Conservation (phyloP, 2,113 vertebrate species). For the Solenodon paradoxus region DNA sequence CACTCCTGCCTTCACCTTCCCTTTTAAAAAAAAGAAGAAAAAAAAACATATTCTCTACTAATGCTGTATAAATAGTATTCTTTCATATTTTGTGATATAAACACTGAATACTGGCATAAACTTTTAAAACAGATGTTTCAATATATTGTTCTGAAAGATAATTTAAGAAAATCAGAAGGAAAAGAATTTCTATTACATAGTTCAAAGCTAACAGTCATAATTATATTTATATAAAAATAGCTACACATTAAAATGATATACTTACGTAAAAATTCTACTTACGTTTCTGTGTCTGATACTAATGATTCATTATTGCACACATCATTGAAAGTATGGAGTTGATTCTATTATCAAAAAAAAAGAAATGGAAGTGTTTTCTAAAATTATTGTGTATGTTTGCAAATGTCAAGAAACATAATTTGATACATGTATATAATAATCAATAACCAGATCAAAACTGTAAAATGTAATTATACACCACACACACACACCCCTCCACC, state of each 20-base stretch:
- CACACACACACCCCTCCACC: neutral
- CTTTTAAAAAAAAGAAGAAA: no score
- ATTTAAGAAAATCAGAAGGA: neutral
- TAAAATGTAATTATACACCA: conserved; percentile 23
- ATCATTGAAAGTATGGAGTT: conserved; percentile 99
- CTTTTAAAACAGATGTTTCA: neutral
- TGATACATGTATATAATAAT: neutral
- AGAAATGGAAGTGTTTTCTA: conserved; percentile 66
- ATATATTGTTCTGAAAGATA: no score
- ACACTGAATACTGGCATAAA: neutral
- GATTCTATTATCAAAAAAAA: conserved; percentile 89
- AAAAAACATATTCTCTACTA: neutral
- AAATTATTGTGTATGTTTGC: neutral
- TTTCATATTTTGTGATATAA: conserved; percentile 7
- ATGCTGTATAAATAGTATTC: neutral
- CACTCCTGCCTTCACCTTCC: no score
- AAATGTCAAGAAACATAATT: conserved; percentile 9
- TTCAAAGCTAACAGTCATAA: conserved; percentile 16
- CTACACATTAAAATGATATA: neutral
- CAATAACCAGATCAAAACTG: conserved; percentile 1
- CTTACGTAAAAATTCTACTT: conserved; percentile 79
- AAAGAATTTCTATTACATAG: conserved; percentile 8
- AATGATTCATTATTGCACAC: conserved; percentile 99
- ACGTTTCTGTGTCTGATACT: conserved; percentile 99
- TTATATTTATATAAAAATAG: conserved; percentile 28